Base-by-base conservation (phyloP, 2,888 invertebrate species). In the Miltochrista miniata region DNA sequence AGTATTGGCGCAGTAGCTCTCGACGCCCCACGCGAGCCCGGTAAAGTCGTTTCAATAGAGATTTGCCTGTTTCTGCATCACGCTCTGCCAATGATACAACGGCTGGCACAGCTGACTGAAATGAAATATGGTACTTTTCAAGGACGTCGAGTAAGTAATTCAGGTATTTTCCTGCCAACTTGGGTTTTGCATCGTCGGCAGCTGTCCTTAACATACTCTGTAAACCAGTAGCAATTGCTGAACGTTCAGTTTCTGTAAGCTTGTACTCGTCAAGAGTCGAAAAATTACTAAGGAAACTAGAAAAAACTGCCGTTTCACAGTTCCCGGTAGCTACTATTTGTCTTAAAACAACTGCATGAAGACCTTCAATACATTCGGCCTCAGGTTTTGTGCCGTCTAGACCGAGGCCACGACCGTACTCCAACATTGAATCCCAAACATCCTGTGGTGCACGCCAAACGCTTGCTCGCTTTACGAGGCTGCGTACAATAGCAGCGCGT, bases 401-500 rank as follows among this genome's bases (percentile, higher is more conserved):
- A 0, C 87, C 88, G 2, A 87, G 64, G 1, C 76, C 81, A 31
- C 71, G 71, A 0, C 74, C 81, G 47, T 84, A 85, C 8, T 72
- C 55, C 12, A 85, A 29, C 13, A 88, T 47, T 36, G 69, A 40
- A 5, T 64, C 57, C 89, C 89, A 89, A 3, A 62, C 56, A 7
- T 64, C 63, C 3, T 66, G 60, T 5, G 82, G 68, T n/a, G 81
- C 51, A 9, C 85, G 78, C 89, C 89, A 89, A 10, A 70, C 72
- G 11, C 62, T 63, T 4, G 78, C 79, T 3, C 87, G 79, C 50
- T 82, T 83, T 1, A 82, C 82, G 11, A 88, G 67, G 45, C 87
- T 87, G 35, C 89, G 74, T 0, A 86, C 61, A 11, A 87, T 54
- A 2, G 87, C 68, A 4, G 86, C 85, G 11, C 86, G 76, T 1